Evolutionary conservation across 2,113 vertebrate genomes (phyloP).

Genomic region (Oostethus manadensis): DNA sequence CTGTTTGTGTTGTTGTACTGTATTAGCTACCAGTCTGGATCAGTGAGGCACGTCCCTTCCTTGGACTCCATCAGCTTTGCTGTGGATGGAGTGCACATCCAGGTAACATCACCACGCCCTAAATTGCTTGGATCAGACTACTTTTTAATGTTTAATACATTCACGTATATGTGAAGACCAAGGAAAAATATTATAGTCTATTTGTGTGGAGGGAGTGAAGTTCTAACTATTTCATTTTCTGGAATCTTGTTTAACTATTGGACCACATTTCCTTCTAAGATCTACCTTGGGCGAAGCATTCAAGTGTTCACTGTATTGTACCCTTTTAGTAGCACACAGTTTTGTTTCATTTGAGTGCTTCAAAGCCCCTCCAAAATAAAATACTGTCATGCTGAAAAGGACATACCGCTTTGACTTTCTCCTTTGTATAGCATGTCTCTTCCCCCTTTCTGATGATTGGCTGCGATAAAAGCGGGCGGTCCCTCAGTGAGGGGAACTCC

Average conservation of each 20-base stretch:
- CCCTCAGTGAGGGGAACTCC: slow-evolving; percentile 63
- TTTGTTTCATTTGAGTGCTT: background rate
- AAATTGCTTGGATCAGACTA: too few species aligned
- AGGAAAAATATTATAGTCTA: too few species aligned
- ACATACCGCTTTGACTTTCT: slow-evolving; percentile 22
- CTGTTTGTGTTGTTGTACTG: slow-evolving; percentile 1
- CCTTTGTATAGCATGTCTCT: slow-evolving; percentile 53
- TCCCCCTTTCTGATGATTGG: slow-evolving; percentile 50
- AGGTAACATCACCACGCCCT: slow-evolving; percentile 46
- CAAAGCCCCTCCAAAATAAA: background rate
- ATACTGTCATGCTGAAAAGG: background rate
- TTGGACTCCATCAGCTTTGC: slow-evolving; percentile 76
- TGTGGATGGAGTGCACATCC: slow-evolving; percentile 70
- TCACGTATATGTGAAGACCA: too few species aligned
- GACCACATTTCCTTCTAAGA: too few species aligned
- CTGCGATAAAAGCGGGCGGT: slow-evolving; percentile 51
- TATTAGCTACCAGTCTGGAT: slow-evolving; percentile 69
- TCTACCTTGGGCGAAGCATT: too few species aligned
- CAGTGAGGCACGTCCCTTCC: slow-evolving; percentile 74
- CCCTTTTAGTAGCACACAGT: background rate
- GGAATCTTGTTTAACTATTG: too few species aligned
- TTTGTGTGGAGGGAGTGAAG: too few species aligned
- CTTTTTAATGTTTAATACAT: too few species aligned
- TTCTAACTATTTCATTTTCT: too few species aligned
- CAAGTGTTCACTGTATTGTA: too few species aligned